Evolutionary conservation across 1,140 invertebrate genomes (phyloP), one percentile per base, ranked within the genome.

Genomic region (Drosophila pseudoobscura): DNA sequence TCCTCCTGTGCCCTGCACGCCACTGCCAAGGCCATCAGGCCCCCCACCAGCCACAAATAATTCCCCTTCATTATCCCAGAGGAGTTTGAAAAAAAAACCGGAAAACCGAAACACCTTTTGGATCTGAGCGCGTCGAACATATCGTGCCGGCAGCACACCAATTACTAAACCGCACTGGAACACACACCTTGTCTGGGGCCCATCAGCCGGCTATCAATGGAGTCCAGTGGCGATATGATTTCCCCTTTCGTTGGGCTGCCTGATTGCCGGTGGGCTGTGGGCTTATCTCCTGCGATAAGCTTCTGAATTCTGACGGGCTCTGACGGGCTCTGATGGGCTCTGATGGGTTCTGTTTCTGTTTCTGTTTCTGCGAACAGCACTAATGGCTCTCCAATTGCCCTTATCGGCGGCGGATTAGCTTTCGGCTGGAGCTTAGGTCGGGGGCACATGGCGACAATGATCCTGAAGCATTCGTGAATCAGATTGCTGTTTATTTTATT

Each of bases 161-260:
- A 24, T 49, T 43, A 53, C 71, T 64, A 49, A 74, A 74, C 35
- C 43, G 22, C 60, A 60, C 24, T 15, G 17, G 45, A 31, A 44
- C 17, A 46, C 26, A 17, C 17, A 17, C 17, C 1, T 17, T 17
- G 20, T 29, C n/a, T 35, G 6, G 0, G 3, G 8, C 15, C 17
- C 45, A 75, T 59, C 51, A 51, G 46, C 47, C 47, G 55, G 35
- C 29, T 7, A 52, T 26, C 50, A 61, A 41, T 64, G 53, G 46
- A 76, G 78, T 58, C 6, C 35, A 44, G 6, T 13, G 2, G 2
- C 44, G 77, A 80, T 80, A 68, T 78, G 78, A 78, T 80, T 76
- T 55, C 45, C 9, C 2, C 17, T 1, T 17, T 17, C 17, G 0
- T 1, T 17, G 17, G 17, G 17, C 17, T 17, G 17, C 17, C 17